Evolutionary conservation across 2,888 invertebrate species (phyloP).

Genomic region (Orthosia gracilis): DNA sequence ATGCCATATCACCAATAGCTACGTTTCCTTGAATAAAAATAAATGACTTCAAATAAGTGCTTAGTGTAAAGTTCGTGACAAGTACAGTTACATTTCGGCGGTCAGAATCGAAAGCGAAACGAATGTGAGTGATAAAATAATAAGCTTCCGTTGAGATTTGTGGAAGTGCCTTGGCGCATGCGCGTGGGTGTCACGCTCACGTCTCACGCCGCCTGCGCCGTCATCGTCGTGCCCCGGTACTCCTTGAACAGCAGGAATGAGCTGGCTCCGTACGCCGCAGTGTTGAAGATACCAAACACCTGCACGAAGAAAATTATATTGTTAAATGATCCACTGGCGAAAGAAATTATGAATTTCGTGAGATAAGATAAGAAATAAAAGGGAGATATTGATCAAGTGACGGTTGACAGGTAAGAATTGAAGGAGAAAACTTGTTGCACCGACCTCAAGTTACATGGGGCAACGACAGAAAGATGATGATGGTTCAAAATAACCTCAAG

Average conservation of each 20-base stretch:
- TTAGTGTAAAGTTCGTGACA: conserved; percentile 55
- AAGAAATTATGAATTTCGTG: neutral
- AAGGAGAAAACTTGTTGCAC: neutral
- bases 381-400: neutral
- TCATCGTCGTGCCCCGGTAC: conserved; percentile 89
- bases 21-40: conserved; percentile 14
- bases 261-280: conserved; percentile 94
- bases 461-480: no score
- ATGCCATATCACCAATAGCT: conserved; percentile 5
- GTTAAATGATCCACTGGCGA: neutral
- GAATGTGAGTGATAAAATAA: conserved; percentile 67
- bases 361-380: neutral
- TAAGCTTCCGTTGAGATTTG: conserved; percentile 66
- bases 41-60: conserved; percentile 46
- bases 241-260: conserved; percentile 94
- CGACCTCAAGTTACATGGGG: neutral
- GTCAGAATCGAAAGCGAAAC: conserved; percentile 71
- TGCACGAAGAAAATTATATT: conserved; percentile 80
- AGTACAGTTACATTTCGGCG: conserved; percentile 56
- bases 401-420: neutral
- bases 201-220: conserved; percentile 73
- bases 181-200: conserved; percentile 67
- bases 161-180: conserved; percentile 57
- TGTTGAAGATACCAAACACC: conserved; percentile 96
- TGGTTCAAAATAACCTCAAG: neutral